phyloP scores from a whole-genome alignment of 2,888 invertebrate species.

The Lasioglossum villosulum region DNA sequence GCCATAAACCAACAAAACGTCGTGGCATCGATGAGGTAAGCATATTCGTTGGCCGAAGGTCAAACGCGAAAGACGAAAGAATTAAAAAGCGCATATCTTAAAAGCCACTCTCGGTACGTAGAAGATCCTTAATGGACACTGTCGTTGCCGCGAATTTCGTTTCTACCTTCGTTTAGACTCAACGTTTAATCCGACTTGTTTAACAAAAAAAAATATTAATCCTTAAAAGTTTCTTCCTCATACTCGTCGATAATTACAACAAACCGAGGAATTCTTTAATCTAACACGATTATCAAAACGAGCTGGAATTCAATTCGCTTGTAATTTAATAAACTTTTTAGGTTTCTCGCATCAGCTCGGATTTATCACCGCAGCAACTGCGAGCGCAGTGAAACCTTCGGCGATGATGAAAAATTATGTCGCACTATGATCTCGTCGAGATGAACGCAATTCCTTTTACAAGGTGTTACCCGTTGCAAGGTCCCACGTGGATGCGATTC shows the following conservation, averaged over 20 bases:
- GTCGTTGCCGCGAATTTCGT: neutral
- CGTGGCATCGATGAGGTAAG: constrained; percentile 8
- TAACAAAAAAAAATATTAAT: neutral
- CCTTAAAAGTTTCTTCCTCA: neutral
- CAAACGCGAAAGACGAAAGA: neutral
- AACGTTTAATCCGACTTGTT: constrained; percentile 19
- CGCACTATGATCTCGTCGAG: neutral
- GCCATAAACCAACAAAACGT: constrained; percentile 21
- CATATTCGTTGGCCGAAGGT: constrained; percentile 28
- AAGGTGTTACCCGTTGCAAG: constrained; percentile 37
- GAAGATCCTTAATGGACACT: constrained; percentile 31
- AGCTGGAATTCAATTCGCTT: neutral
- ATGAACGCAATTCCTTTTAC: constrained; percentile 24
- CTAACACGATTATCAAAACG: neutral
- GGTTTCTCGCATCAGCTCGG: neutral
- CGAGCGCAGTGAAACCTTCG: neutral
- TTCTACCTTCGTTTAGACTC: constrained; percentile 10
- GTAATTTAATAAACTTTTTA: neutral
- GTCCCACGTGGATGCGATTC: constrained; percentile 20
- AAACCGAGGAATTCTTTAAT: neutral
- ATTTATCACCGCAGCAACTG: neutral
- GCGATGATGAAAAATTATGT: constrained; percentile 12
- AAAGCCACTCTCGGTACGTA: constrained; percentile 28
- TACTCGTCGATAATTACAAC: neutral
- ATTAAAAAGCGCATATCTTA: constrained; percentile 32